A percentile compares a stretch with the other conserved stretches of the same genome.
Evolutionary conservation across 2,113 vertebrate species (phyloP).

Genomic region (Eublepharis macularius): DNA sequence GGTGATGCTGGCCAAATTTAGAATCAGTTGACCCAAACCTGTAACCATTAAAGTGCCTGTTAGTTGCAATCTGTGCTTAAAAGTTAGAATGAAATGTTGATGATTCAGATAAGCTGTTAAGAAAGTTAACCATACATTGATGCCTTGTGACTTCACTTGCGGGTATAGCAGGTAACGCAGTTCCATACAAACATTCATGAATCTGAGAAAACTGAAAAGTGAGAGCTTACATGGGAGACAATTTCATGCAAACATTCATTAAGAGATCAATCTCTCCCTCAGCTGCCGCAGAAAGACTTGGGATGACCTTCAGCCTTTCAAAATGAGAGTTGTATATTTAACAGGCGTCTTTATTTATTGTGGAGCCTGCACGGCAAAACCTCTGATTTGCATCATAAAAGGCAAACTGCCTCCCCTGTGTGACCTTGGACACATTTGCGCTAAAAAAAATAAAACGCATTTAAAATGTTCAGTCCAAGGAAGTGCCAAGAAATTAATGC

Average conservation of each 20-base stretch:
- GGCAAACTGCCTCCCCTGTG: conserved; percentile 38
- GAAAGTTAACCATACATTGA: too few relatives aligned
- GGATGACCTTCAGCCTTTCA: conserved; percentile 50
- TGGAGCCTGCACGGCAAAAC: conserved; percentile 56
- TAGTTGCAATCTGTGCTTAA: too few relatives aligned
- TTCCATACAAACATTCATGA: neutral
- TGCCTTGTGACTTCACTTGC: neutral
- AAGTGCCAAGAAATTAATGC: neutral
- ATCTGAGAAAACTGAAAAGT: conserved; percentile 43
- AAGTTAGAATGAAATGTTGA: too few relatives aligned
- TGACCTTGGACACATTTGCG: conserved; percentile 57
- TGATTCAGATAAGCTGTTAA: too few relatives aligned
- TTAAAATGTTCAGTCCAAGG: neutral
- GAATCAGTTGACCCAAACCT: too few relatives aligned
- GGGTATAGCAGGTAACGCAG: neutral
- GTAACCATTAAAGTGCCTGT: too few relatives aligned
- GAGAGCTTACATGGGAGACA: neutral
- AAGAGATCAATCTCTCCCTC: conserved; percentile 25
- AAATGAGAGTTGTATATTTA: conserved; percentile 60
- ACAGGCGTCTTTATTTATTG: conserved; percentile 67
- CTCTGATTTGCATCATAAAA: conserved; percentile 65
- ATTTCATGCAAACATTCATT: neutral
- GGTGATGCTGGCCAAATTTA: too few relatives aligned
- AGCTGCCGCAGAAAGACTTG: conserved; percentile 18
- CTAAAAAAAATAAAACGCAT: neutral